Conservation (phyloP, 2,797 vertebrate genomes). For the Falco rusticolus region DNA sequence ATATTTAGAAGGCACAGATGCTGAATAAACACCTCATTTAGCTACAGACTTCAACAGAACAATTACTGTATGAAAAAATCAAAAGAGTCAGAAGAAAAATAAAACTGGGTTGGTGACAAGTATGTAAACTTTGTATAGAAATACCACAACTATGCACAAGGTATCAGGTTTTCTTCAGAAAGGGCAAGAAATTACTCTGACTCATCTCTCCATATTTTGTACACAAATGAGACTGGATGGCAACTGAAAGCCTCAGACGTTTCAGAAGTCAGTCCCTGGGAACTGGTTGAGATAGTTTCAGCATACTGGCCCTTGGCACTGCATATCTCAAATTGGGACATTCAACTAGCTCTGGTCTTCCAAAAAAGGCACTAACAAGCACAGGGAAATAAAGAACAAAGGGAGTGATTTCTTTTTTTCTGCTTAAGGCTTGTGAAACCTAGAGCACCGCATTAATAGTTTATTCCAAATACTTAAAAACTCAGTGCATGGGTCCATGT, state of each 20-base stretch:
- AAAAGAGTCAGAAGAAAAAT: constrained; percentile 36
- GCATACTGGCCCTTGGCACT: not conserved
- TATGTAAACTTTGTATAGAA: constrained; percentile 30
- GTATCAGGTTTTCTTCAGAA: constrained; percentile 55
- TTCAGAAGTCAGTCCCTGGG: constrained; percentile 27
- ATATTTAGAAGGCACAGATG: constrained; percentile 62
- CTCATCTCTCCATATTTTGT: constrained; percentile 30
- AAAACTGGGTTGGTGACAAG: constrained; percentile 28
- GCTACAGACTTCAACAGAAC: constrained; percentile 11
- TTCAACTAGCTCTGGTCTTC: not conserved
- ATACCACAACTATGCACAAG: constrained; percentile 20
- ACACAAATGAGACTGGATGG: constrained; percentile 42
- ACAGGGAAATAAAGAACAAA: not conserved
- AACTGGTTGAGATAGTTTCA: not conserved
- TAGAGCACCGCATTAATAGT: constrained; percentile 15
- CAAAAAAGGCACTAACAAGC: constrained; percentile 8
- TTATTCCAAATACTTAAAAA: constrained; percentile 54
- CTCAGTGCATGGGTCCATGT: constrained; percentile 3
- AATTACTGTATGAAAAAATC: constrained; percentile 45
- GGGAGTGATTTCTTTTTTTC: not conserved
- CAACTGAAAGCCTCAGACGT: constrained; percentile 2
- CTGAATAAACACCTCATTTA: constrained; percentile 56
- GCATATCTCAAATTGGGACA: not conserved
- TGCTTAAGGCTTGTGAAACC: constrained; percentile 5
- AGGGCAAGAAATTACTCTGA: constrained; percentile 43